Conservation (phyloP, 1,140 invertebrate species). For the Drosophila suzukii region DNA sequence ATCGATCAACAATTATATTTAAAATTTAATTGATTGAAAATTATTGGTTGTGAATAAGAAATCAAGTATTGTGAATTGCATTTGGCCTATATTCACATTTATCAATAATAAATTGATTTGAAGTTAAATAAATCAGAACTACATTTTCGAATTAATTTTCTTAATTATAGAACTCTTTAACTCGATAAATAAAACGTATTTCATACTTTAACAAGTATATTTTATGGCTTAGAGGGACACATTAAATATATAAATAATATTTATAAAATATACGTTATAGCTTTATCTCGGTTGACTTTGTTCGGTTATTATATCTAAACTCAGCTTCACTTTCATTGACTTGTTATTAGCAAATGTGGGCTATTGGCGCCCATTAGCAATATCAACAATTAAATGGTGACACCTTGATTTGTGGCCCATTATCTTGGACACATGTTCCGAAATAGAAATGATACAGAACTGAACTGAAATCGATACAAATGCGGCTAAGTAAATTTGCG, state of each 20-base stretch:
- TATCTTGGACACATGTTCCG: constrained; percentile 38
- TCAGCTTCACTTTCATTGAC: not conserved
- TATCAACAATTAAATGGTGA: constrained; percentile 14
- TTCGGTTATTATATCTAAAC: not conserved
- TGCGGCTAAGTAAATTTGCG: constrained; percentile 67
- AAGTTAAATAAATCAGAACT: no score
- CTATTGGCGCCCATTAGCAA: not conserved
- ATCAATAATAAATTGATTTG: no score
- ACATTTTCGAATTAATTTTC: no score
- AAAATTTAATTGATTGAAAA: constrained; percentile 1
- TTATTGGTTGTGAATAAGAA: not conserved
- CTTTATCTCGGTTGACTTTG: no score
- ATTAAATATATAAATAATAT: no score
- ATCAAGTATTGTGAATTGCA: not conserved
- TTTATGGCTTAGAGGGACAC: no score
- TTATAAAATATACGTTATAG: no score
- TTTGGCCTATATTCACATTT: not conserved
- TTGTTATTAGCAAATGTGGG: constrained; percentile 11
- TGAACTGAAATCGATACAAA: constrained; percentile 39
- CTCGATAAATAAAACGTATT: no score
- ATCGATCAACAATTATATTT: not conserved
- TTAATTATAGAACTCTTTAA: no score
- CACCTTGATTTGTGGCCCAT: constrained; percentile 27
- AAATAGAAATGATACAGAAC: constrained; percentile 19
- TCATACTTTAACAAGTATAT: no score